Evolutionary conservation across 2,113 vertebrate genomes (phyloP), one percentile per base, ranked within the genome.

Genomic region (Melanerpes aurifrons): DNA sequence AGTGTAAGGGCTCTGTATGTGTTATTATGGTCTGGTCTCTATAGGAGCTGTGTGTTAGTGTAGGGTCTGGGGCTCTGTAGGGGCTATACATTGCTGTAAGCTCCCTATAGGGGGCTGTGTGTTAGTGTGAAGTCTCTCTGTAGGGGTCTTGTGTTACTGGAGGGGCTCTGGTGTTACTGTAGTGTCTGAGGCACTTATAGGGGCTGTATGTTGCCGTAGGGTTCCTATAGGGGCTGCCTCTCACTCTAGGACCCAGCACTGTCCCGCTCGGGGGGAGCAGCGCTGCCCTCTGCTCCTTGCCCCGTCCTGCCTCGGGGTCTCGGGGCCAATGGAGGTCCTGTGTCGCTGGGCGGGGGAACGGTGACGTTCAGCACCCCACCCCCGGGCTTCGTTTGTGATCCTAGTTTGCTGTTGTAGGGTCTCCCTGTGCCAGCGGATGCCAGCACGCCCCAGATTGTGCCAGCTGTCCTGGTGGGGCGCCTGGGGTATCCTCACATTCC

Each of bases 11-110:
- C 32, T 6, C 37, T 79, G 5, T 1, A 53, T 2, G 25, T 72
- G 25, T 61, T 83, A 20, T 7, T 29, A 43, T 47, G 69, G 13
- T 28, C 16, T 45, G 43, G 40, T 45, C 40, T 19, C 15, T 47
- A 15, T 29, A 66, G 17, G 37, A 26, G 9, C 63, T 19, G 8
- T 18, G 9, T 31, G 43, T 62, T 79, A 21, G 6, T 29, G 58
- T 35, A 19, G 45, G 22, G 19, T 12, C 1, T 1, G 45, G 18
- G 13, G 10, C 1, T 0, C 58, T 71, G 7, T 4, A 12, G 11
- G 35, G 3, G 8, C 7, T 59, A 3, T 20, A 22, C 28, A 21
- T 69, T 70, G 24, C 22, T 84, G 45, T 12, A n/a, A 58, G 25
- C 7, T 61, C 24, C 6, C 3, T 59, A 28, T 9, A 24, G 18